Evolutionary conservation across 2,888 invertebrate genomes (phyloP).

Genomic region (Prosopocoilus inquinatus): DNA sequence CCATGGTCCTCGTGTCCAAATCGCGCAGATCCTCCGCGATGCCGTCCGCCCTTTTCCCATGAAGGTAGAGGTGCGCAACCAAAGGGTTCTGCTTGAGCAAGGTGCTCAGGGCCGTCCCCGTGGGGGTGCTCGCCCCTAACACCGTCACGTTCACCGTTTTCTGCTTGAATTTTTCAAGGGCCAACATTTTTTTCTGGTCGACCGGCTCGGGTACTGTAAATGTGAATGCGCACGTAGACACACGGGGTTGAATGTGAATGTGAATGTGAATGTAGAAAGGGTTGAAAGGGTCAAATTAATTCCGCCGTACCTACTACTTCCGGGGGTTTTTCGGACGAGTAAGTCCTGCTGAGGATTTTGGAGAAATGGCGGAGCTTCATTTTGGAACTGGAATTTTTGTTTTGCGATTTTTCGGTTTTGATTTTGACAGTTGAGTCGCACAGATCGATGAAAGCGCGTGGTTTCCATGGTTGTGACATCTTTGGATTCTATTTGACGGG

Average conservation of each 20-base stretch:
- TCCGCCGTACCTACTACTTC: not conserved
- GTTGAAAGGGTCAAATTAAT: not conserved
- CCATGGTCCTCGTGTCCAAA: conserved; percentile 43
- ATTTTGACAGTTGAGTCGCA: too few species aligned
- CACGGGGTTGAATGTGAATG: not conserved
- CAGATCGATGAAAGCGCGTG: too few species aligned
- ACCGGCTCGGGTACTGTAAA: too few species aligned
- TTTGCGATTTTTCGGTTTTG: too few species aligned
- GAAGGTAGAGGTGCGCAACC: conserved; percentile 40
- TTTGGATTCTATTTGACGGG: too few species aligned
- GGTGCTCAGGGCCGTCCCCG: conserved; percentile 54
- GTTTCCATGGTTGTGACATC: too few species aligned
- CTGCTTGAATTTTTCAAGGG: conserved; percentile 23
- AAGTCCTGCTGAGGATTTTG: not conserved
- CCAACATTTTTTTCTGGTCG: conserved; percentile 8
- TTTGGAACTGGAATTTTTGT: not conserved
- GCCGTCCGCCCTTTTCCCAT: conserved; percentile 33
- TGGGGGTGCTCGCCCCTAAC: conserved; percentile 55
- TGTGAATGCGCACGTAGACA: too few species aligned
- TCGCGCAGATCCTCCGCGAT: conserved; percentile 40
- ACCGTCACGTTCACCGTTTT: conserved; percentile 40
- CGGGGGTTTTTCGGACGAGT: not conserved
- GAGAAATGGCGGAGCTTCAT: not conserved
- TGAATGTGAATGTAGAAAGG: not conserved
- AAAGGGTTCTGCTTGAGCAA: conserved; percentile 58